A percentile compares a stretch with the other conserved stretches of the same genome.
Conservation (phyloP, 1,140 invertebrate genomes). For the Cherax destructor region DNA sequence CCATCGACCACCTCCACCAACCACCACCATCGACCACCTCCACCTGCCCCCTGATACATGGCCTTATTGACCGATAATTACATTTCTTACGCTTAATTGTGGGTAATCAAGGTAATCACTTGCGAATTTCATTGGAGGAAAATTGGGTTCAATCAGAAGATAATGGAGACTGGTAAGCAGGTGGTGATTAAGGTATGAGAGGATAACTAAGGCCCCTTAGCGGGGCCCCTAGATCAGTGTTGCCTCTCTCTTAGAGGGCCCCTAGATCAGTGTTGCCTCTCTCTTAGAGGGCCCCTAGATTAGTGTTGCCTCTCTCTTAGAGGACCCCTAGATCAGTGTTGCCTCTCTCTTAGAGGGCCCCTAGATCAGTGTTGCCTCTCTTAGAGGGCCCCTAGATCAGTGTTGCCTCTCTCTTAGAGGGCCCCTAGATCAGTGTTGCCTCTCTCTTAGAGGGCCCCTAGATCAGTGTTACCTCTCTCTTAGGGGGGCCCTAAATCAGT, state of each 20-base stretch:
- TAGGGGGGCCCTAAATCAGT: neutral
- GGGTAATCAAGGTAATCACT: constrained; percentile 58
- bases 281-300: neutral
- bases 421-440: too few species aligned
- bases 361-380: neutral
- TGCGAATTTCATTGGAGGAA: constrained; percentile 57
- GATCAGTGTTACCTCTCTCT: neutral
- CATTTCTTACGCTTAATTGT: constrained; percentile 64
- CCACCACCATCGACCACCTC: neutral
- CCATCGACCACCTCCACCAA: neutral
- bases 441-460: neutral
- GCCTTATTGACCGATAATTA: constrained; percentile 60
- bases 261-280: neutral
- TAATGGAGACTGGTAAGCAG: constrained; percentile 32
- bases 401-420: neutral
- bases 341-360: neutral
- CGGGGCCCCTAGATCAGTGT: neutral
- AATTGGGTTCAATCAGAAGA: constrained; percentile 59
- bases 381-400: neutral
- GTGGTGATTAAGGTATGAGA: constrained; percentile 18
- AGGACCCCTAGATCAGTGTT: neutral
- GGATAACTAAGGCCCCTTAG: neutral
- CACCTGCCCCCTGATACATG: neutral
- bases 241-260: neutral
- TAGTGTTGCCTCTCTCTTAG: neutral